Evolutionary conservation across 64 coral and sea anemone genomes (phyloP), one percentile per base, ranked within the genome.

Genomic region (Porites lutea): DNA sequence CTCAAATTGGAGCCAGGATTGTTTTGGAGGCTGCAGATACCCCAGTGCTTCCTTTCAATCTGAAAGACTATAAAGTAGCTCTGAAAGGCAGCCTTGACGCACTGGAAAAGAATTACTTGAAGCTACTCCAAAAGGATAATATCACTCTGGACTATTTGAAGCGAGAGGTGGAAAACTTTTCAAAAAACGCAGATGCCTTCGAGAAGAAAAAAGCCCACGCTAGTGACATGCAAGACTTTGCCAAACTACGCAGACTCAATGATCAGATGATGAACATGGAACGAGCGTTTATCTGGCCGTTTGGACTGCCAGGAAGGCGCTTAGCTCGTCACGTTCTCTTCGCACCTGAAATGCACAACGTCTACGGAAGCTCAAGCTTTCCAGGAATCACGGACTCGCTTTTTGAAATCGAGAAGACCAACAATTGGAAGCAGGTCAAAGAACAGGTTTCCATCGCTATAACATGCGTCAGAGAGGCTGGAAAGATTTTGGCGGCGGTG

Each of bases 241-340:
- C 88, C 6, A 90, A 90, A 82, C 74, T 90, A 13, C 93, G 93
- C 62, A 91, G 83, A 6, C 43, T 98, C 18, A 98, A 98, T 77
- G 93, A 98, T 63, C 89, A 92, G 49, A 87, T 98, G 90, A 95
- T 93, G 72, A 72, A 88, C 19, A 68, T 98, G 52, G 96, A 98
- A 62, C 90, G 90, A 14, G 84, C 91, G 0, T 98, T 98, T 65
- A 87, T 98, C 19, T 95, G 88, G 52, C 75, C 96, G 3, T 87
- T 81, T 21, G 96, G 96, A 6, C 77, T 95, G 16, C 96, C 96
- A 0, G 90, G 90, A 37, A 91, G 90, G 6, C 78, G 71, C 49
- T 57, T 74, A 62, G 77, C 86, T 78, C 90, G 96, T 23, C 95
- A 97, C 63, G 92, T 97, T 65, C 53, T 97, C 6, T 94, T 97